Percentiles rank a stretch among this genome's conserved stretches.
Evolutionary conservation across 2,113 vertebrate species (phyloP).

Genomic region (Martes martes): DNA sequence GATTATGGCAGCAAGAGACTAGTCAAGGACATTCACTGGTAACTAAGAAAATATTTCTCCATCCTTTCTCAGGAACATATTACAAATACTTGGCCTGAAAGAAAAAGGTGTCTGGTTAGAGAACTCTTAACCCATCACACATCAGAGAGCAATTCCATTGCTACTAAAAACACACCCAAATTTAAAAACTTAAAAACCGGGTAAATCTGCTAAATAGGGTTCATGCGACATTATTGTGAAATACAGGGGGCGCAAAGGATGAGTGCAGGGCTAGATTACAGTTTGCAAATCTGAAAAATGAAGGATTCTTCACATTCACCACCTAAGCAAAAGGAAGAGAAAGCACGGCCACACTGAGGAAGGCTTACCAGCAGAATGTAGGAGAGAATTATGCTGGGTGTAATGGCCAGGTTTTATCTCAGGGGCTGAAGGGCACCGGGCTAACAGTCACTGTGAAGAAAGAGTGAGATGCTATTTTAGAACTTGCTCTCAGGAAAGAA

Average conservation of each 20-base stretch:
- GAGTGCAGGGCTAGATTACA: not conserved
- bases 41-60: not conserved
- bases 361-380: not conserved
- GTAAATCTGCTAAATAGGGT: not conserved
- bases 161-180: not conserved
- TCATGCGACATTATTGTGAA: not conserved
- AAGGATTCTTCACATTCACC: not conserved
- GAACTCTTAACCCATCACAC: not conserved
- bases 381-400: not conserved
- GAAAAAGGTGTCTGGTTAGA: not conserved
- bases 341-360: not conserved
- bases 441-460: not conserved
- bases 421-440: not conserved
- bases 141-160: not conserved
- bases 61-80: conserved; percentile 19
- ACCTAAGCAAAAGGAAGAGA: not conserved
- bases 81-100: not conserved
- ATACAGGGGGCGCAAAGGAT: not conserved
- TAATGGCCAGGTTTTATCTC: not conserved
- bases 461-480: not conserved
- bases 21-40: conserved; percentile 30
- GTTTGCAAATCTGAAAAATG: not conserved
- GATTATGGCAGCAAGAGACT: conserved; percentile 5
- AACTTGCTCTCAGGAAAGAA: not conserved
- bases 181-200: not conserved